Evolutionary conservation across 2,888 invertebrate species (phyloP), one percentile per base, ranked within the genome.

Genomic region (Piscicola geometra): DNA sequence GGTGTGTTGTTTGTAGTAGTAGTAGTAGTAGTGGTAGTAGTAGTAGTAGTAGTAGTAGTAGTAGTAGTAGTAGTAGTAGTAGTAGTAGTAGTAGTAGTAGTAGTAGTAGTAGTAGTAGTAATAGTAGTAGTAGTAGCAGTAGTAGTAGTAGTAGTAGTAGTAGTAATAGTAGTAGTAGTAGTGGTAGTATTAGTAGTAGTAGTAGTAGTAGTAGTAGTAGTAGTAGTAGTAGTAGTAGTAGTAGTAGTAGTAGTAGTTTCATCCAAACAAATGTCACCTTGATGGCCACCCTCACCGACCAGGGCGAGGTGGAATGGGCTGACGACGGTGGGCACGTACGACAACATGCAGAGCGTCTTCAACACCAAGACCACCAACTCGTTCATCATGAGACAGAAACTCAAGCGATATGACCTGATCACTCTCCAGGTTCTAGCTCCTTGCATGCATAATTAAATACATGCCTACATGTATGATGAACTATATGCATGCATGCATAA

Each of bases 1-100:
- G 92, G 64, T 64, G n/a, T 15, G 64, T 64, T n/a, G 30, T 12
- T 64, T 3, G n/a, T n/a, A n/a, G 64, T 5, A 64, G n/a, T 64
- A 64, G 28, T 64, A 64, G n/a, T 41, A 41, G 41, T 41, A 41
- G 41, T 41, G 15, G 41, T 15, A 41, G 41, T 41, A 41, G 41
- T 41, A 41, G 41, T 41, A 41, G 41, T 41, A 41, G 41, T 41
- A 41, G 41, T 41, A 41, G 41, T 41, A 41, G 41, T 41, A 41
- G 64, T 64, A 64, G 64, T 64, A 64, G 64, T 30, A 28, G 64
- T 64, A 21, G 64, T 64, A 64, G 64, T 64, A 64, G 64, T 64
- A 64, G 64, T 64, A 64, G 64, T 64, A 64, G 64, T 64, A 64
- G 64, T 64, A 64, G 64, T 64, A 64, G 64, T 64, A 64, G 64